These are phyloP conservation scores for Hymenopus coronatus DNA, from an alignment of 2,888 invertebrate genomes.

Conservation along the genomic window DNA sequence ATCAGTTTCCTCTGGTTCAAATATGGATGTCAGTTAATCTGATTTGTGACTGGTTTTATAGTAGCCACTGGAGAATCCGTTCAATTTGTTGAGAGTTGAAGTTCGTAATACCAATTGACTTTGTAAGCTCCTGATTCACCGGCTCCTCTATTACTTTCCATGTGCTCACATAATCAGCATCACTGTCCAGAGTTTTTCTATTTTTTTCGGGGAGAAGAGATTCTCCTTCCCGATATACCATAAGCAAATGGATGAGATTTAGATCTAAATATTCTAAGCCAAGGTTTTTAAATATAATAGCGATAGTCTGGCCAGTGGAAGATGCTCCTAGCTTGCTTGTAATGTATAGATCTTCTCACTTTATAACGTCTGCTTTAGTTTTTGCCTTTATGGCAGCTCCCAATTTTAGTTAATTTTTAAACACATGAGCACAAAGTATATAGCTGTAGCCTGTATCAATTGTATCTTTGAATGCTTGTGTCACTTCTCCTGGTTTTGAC, in stretches of 20 bases:
- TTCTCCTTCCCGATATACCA: slow-evolving; percentile 67
- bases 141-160: slow-evolving; percentile 73
- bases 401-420: slow-evolving; percentile 75
- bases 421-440: slow-evolving; percentile 72
- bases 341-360: slow-evolving; percentile 64
- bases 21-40: slow-evolving; percentile 62
- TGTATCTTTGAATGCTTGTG: slow-evolving; percentile 68
- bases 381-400: slow-evolving; percentile 63
- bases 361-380: slow-evolving; percentile 61
- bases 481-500: slow-evolving; percentile 67
- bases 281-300: slow-evolving; percentile 67
- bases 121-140: slow-evolving; percentile 64
- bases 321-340: slow-evolving; percentile 84
- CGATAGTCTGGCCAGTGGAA: slow-evolving; percentile 48
- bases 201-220: slow-evolving; percentile 58
- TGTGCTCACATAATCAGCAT: slow-evolving; percentile 70
- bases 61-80: slow-evolving; percentile 58
- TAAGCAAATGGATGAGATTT: slow-evolving; percentile 91
- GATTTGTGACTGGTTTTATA: slow-evolving; percentile 64
- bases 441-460: slow-evolving; percentile 77
- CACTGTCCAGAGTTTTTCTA: slow-evolving; percentile 60
- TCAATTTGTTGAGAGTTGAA: slow-evolving; percentile 74
- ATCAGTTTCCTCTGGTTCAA: slow-evolving; percentile 67
- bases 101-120: slow-evolving; percentile 78
- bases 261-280: slow-evolving; percentile 78